Base-by-base conservation (phyloP, 2,888 invertebrate genomes). In the Apodemia duryi region DNA sequence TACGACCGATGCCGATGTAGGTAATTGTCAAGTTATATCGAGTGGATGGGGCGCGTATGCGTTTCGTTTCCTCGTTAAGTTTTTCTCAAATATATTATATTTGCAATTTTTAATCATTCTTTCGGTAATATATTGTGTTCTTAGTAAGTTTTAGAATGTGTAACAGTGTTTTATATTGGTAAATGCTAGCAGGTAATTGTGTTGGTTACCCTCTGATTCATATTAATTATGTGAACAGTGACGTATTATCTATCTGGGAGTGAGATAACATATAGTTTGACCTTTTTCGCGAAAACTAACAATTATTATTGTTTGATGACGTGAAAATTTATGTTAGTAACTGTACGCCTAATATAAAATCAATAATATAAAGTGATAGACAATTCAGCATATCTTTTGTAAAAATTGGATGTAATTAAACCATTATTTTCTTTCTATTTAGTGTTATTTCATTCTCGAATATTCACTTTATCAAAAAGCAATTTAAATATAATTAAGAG, bases 161-260 rank as follows among this genome's bases (percentile, higher is more conserved):
- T 35, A 61, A 54, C 60, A 21, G n/a, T 65, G 75, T 68, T 70
- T 67, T 67, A 69, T 73, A 71, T 69, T 68, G 69, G 72, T 29
- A 7, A 67, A 70, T 71, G 70, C 64, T 72, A 67, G 67, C 74
- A 78, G 78, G 75, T 70, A 70, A 66, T 72, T 74, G 77, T 80
- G 83, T 79, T 81, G 79, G 83, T 83, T 82, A 83, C 75, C 74
- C 77, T 77, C 79, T 84, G 85, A 86, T 83, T 87, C 86, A 85
- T 83, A 84, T 86, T 88, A 88, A 89, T 88, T 89, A 89, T 86
- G 86, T 88, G 89, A 85, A 80, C 84, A 80, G 83, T 87, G 87
- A 87, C 87, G 86, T 87, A 86, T 4, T 2, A 4, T 32, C 84
- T 61, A 85, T 86, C 84, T 86, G 80, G 83, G 85, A 85, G 84